Evolutionary conservation across 2,113 vertebrate genomes (phyloP).

Genomic region (Pituophis catenifer): DNA sequence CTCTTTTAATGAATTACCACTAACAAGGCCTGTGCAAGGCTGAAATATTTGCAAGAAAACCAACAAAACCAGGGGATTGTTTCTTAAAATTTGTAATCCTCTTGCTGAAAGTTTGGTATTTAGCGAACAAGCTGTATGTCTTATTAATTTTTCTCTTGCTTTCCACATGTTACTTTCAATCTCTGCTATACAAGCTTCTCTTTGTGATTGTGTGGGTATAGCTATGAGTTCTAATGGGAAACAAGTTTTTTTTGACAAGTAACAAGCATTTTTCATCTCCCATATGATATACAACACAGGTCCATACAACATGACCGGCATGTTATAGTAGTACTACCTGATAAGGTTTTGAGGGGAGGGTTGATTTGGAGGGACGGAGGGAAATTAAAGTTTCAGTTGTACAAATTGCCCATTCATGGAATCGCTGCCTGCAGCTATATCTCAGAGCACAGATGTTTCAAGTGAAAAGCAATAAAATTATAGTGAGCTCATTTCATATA

Average conservation of each 20-base stretch:
- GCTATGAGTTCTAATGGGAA: not conserved
- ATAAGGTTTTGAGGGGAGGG: too few relatives aligned
- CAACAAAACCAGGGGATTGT: not conserved
- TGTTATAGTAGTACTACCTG: not conserved
- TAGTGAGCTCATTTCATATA: constrained; percentile 52
- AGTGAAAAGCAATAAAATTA: constrained; percentile 38
- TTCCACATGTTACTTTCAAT: not conserved
- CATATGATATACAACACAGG: not conserved
- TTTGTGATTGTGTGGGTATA: not conserved
- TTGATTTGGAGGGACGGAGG: not conserved
- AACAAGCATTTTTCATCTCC: not conserved
- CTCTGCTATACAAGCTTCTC: not conserved
- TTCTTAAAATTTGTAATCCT: not conserved
- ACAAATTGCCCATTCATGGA: not conserved
- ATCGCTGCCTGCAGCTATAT: not conserved
- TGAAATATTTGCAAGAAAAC: not conserved
- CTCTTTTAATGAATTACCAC: not conserved
- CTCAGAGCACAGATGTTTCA: not conserved
- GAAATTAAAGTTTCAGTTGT: not conserved
- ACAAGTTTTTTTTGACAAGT: not conserved
- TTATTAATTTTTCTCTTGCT: too few relatives aligned
- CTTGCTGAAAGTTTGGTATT: not conserved
- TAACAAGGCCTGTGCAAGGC: not conserved
- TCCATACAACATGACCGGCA: not conserved
- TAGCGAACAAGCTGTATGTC: not conserved